These are phyloP conservation scores for Trematomus bernacchii DNA, from an alignment of 2,797 vertebrate genomes.

Conservation along the genomic window DNA sequence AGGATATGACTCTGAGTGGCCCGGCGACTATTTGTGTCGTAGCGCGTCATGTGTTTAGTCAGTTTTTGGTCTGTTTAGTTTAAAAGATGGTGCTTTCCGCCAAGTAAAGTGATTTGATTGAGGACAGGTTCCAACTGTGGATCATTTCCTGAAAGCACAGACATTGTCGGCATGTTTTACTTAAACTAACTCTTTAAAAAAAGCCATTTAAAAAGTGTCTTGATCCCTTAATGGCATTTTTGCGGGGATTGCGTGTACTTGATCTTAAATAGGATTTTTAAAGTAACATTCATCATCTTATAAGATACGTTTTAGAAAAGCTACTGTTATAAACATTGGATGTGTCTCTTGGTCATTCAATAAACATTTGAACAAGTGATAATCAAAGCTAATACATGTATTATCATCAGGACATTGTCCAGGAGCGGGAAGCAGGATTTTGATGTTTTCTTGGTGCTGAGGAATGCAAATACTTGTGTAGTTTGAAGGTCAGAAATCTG, in stretches of 20 bases:
- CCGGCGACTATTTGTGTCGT: conserved; percentile 15
- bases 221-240: not conserved
- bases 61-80: conserved; percentile 49
- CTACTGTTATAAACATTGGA: not conserved
- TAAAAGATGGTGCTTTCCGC: conserved; percentile 12
- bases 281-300: not conserved
- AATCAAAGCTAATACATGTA: conserved; percentile 23
- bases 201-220: not conserved
- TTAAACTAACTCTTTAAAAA: not conserved
- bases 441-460: conserved; percentile 7
- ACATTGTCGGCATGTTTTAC: not conserved
- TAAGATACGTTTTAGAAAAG: not conserved
- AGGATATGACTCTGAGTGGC: conserved; percentile 9
- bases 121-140: conserved; percentile 31
- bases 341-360: not conserved
- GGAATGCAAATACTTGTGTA: conserved; percentile 50
- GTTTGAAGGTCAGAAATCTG: conserved; percentile 23
- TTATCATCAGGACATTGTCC: conserved; percentile 54
- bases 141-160: conserved; percentile 32
- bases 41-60: conserved; percentile 44
- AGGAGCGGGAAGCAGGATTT: conserved; percentile 25
- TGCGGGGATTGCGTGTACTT: not conserved
- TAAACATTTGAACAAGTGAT: conserved; percentile 4
- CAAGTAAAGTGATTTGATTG: conserved; percentile 51
- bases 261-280: not conserved